Percentiles rank a stretch among this genome's conserved stretches.
Evolutionary conservation across 2,888 invertebrate genomes (phyloP).

Genomic region (Campopleginae sp.): DNA sequence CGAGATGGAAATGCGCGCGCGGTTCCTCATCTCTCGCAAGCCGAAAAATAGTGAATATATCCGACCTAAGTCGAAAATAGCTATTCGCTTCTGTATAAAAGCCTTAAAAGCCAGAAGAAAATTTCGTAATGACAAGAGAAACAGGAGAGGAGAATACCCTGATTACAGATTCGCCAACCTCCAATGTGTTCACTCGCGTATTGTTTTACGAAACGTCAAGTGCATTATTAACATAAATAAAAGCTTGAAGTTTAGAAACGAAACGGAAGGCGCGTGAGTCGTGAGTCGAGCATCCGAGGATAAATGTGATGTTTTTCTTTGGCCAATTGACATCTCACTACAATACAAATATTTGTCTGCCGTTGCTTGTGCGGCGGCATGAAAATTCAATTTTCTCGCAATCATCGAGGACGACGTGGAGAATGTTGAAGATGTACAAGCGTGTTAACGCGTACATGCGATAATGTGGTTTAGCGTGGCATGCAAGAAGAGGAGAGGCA

Average conservation of each 20-base stretch:
- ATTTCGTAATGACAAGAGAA: constrained; percentile 16
- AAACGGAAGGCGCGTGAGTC: not conserved
- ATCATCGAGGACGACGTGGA: constrained; percentile 47
- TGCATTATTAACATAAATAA: not conserved
- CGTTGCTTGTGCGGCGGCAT: not conserved
- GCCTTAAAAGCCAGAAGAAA: constrained; percentile 31
- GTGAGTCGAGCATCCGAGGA: too few species aligned
- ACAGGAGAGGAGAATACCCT: not conserved
- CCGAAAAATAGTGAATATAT: constrained; percentile 55
- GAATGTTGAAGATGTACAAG: constrained; percentile 22
- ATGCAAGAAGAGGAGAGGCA: constrained; percentile 78
- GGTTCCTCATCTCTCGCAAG: constrained; percentile 50
- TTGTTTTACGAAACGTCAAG: not conserved
- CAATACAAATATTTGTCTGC: not conserved
- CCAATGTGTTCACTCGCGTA: not conserved
- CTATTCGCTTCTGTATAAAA: not conserved
- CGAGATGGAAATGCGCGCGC: constrained; percentile 59
- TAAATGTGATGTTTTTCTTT: not conserved
- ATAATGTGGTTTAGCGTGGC: constrained; percentile 80
- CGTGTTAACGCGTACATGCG: constrained; percentile 55
- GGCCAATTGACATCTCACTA: too few species aligned
- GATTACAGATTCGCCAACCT: not conserved
- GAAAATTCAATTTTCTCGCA: constrained; percentile 23
- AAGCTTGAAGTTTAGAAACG: not conserved
- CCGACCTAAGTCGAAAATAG: constrained; percentile 45